Evolutionary conservation across 2,113 vertebrate species (phyloP).

Genomic region (Chaetodon trifascialis): DNA sequence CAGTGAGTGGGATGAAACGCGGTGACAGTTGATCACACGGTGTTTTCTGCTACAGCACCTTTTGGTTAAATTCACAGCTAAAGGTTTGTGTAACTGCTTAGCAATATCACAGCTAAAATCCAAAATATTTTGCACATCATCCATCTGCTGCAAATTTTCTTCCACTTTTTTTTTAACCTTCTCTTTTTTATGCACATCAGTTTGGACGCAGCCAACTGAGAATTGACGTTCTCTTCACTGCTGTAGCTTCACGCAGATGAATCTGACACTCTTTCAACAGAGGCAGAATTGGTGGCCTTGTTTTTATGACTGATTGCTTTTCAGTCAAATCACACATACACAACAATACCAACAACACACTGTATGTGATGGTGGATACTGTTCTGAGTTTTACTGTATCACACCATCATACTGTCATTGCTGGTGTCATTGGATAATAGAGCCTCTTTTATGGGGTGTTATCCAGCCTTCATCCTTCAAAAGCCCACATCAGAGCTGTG

Average conservation of each 20-base stretch:
- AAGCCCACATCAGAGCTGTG: neutral
- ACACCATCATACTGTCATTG: neutral
- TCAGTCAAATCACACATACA: slow-evolving; percentile 23
- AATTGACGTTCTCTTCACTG: slow-evolving; percentile 25
- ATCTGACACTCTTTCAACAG: slow-evolving; percentile 23
- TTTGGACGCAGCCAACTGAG: slow-evolving; percentile 28
- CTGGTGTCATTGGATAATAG: neutral
- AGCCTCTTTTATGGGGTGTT: neutral
- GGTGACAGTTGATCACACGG: neutral
- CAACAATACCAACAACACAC: slow-evolving; percentile 27
- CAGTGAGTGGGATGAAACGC: neutral
- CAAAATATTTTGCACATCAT: slow-evolving; percentile 36
- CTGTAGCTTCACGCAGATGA: slow-evolving; percentile 32
- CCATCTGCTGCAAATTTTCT: slow-evolving; percentile 51
- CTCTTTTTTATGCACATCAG: slow-evolving; percentile 10
- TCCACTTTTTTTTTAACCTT: neutral
- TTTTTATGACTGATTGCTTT: slow-evolving; percentile 62
- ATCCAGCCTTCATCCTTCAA: neutral
- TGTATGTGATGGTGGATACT: neutral
- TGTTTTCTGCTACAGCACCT: neutral
- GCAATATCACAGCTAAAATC: neutral
- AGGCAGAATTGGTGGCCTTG: slow-evolving; percentile 29
- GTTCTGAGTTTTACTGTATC: neutral
- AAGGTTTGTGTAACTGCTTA: slow-evolving; percentile 1
- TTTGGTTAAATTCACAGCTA: slow-evolving; percentile 16